Evolutionary conservation across 2,888 invertebrate genomes (phyloP).

Genomic region (Phania funesta): DNA sequence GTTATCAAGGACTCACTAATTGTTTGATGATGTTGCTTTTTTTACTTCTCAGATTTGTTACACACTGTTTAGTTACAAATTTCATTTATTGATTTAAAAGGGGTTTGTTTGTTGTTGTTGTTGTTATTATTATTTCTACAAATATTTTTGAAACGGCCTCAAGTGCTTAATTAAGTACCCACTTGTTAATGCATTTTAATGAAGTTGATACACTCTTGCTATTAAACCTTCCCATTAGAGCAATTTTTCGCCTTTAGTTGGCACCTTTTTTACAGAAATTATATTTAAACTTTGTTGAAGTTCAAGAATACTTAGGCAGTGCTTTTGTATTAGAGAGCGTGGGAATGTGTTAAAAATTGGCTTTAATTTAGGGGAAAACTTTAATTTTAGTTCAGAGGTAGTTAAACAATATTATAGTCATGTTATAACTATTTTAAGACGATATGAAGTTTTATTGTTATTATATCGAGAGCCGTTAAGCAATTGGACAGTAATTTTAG

Average conservation of each 20-base stretch:
- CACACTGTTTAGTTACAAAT: conserved; percentile 20
- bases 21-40: conserved; percentile 66
- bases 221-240: conserved; percentile 10
- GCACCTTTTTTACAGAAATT: conserved; percentile 9
- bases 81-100: conserved; percentile 27
- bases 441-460: too few relatives aligned
- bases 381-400: not conserved
- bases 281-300: conserved; percentile 8
- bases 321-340: not conserved
- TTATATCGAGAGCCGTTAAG: too few relatives aligned
- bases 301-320: not conserved
- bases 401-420: too few relatives aligned
- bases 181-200: conserved; percentile 58
- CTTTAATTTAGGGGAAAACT: not conserved
- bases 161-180: conserved; percentile 66
- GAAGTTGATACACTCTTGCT: conserved; percentile 35
- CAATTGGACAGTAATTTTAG: too few relatives aligned
- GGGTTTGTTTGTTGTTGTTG: conserved; percentile 2
- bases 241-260: conserved; percentile 2
- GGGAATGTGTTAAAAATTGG: conserved; percentile 9
- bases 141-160: conserved; percentile 47
- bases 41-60: conserved; percentile 46
- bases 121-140: not conserved
- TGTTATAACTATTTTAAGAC: too few relatives aligned
- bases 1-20: conserved; percentile 70